These are phyloP conservation scores for Formica exsecta DNA, from an alignment of 1,140 invertebrate genomes.

Conservation along the genomic window DNA sequence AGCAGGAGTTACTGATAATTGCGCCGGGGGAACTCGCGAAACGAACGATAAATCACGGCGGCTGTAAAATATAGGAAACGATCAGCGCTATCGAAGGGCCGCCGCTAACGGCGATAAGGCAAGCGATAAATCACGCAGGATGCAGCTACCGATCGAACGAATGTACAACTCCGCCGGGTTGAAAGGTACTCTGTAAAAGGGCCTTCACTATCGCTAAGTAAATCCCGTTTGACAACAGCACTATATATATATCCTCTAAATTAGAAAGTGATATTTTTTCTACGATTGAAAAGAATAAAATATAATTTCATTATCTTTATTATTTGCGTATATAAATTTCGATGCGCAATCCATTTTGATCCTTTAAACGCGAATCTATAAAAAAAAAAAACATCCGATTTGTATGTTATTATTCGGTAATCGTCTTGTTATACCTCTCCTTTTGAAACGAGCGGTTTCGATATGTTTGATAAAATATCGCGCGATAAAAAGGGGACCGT, in stretches of 20 bases:
- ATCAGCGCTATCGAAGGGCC: conserved; percentile 75
- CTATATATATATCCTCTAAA: neutral
- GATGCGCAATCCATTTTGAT: neutral
- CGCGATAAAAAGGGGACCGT: conserved; percentile 17
- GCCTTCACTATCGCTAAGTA: conserved; percentile 48
- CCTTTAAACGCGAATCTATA: neutral
- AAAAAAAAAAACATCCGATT: conserved; percentile 5
- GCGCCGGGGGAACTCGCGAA: conserved; percentile 72
- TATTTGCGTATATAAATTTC: neutral
- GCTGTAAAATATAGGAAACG: conserved; percentile 78
- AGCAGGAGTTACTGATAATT: conserved; percentile 77
- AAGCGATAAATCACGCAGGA: conserved; percentile 74
- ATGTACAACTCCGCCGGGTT: conserved; percentile 54
- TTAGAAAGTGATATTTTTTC: neutral
- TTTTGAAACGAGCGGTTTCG: conserved; percentile 6
- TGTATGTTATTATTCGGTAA: neutral
- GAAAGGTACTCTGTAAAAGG: conserved; percentile 57
- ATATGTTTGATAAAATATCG: conserved; percentile 21
- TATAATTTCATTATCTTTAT: neutral
- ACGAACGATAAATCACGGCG: conserved; percentile 75
- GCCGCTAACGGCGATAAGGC: conserved; percentile 74
- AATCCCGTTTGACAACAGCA: conserved; percentile 28
- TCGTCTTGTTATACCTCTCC: neutral
- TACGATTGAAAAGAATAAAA: neutral
- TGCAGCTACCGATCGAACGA: conserved; percentile 74